Evolutionary conservation across 1,140 invertebrate genomes (phyloP).

Genomic region (Aleiodes sp.): DNA sequence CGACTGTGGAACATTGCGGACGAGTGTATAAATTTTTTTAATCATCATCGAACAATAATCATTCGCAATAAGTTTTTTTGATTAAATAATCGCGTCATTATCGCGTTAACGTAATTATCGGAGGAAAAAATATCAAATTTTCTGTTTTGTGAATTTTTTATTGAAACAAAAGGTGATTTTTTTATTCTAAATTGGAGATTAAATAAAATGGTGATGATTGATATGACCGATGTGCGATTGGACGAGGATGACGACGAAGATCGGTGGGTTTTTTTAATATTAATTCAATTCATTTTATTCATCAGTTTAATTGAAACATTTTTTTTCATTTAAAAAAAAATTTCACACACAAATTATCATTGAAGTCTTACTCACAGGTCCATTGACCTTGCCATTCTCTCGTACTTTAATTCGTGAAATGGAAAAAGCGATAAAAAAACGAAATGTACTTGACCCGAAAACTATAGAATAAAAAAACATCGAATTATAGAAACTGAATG

Average conservation of each 20-base stretch:
- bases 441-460: not conserved
- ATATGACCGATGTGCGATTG: constrained; percentile 61
- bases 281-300: not conserved
- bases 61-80: too few species aligned
- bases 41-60: too few species aligned
- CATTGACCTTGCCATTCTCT: constrained; percentile 7
- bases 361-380: not conserved
- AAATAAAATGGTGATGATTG: constrained; percentile 60
- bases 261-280: constrained; percentile 52
- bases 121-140: not conserved
- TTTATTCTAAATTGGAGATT: not conserved
- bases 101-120: too few species aligned
- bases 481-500: not conserved
- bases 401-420: constrained; percentile 22
- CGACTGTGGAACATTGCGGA: not conserved
- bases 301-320: not conserved
- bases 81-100: too few species aligned
- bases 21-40: not conserved
- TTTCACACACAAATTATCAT: too few species aligned
- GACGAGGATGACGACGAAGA: constrained; percentile 62
- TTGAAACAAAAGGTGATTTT: not conserved
- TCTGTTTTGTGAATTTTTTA: not conserved
- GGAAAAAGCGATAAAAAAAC: not conserved
- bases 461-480: not conserved
- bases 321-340: not conserved